Evolutionary conservation across 2,888 invertebrate genomes (phyloP).

Genomic region (Rhagonycha fulva): DNA sequence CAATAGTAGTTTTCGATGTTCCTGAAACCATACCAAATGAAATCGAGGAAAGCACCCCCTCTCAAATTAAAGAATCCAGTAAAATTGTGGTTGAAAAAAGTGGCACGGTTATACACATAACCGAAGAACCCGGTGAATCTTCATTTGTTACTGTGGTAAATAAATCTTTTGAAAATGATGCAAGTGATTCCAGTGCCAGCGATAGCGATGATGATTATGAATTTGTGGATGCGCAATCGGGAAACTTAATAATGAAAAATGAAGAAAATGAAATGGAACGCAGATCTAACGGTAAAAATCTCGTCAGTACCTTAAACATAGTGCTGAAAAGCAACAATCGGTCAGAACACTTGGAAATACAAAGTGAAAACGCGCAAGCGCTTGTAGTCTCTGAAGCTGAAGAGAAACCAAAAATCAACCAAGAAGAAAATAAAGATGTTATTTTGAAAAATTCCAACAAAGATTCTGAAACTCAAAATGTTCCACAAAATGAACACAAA

Average conservation of each 20-base stretch:
- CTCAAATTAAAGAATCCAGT: conserved; percentile 12
- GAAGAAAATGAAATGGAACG: not conserved
- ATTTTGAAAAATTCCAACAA: not conserved
- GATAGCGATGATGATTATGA: conserved; percentile 28
- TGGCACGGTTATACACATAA: conserved; percentile 51
- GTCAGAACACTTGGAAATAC: not conserved
- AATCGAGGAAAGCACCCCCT: conserved; percentile 1
- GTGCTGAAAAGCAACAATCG: conserved; percentile 25
- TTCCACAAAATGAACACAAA: not conserved
- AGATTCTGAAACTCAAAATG: not conserved
- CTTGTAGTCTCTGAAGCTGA: not conserved
- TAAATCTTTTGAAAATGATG: conserved; percentile 28
- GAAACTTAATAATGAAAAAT: not conserved
- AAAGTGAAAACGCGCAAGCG: not conserved
- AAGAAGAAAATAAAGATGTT: not conserved
- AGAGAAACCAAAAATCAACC: not conserved
- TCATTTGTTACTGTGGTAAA: conserved; percentile 11
- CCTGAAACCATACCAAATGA: not conserved
- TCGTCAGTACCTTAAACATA: conserved; percentile 35
- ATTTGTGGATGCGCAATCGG: conserved; percentile 11
- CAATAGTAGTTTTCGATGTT: not conserved
- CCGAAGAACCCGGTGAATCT: conserved; percentile 32
- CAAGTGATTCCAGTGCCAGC: conserved; percentile 14
- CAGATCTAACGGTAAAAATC: conserved; percentile 21
- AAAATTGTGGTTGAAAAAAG: conserved; percentile 52